These are phyloP conservation scores for Drosophila macrospina DNA, from an alignment of 2,888 invertebrate species.

Conservation along the genomic window DNA sequence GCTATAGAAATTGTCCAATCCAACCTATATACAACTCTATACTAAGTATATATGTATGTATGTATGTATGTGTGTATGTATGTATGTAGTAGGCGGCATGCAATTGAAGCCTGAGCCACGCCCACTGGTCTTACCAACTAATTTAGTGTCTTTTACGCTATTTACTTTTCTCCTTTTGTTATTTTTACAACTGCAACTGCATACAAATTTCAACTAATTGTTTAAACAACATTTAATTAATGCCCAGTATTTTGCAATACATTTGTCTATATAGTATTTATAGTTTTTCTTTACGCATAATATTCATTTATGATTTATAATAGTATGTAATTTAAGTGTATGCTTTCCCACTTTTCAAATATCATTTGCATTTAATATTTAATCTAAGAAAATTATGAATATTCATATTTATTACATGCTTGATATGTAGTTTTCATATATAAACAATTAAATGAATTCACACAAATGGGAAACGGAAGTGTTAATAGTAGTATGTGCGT, in stretches of 20 bases:
- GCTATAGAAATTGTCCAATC: slow-evolving; percentile 6
- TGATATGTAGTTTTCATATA: slow-evolving; percentile 66
- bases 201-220: slow-evolving; percentile 44
- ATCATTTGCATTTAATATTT: slow-evolving; percentile 56
- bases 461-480: slow-evolving; percentile 14
- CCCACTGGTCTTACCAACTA: slow-evolving; percentile 66
- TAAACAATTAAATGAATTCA: slow-evolving; percentile 43
- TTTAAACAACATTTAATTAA: slow-evolving; percentile 37
- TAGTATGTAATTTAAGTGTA: slow-evolving; percentile 67
- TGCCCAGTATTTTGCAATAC: slow-evolving; percentile 27
- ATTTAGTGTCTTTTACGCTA: slow-evolving; percentile 81
- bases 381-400: slow-evolving; percentile 54
- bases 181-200: slow-evolving; percentile 34
- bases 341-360: slow-evolving; percentile 72
- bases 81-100: slow-evolving; percentile 33
- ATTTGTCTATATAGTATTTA: slow-evolving; percentile 25
- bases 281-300: not conserved
- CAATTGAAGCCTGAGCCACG: slow-evolving; percentile 45
- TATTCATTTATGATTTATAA: slow-evolving; percentile 13
- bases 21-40: slow-evolving; percentile 30
- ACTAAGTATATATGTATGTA: slow-evolving; percentile 11
- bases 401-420: slow-evolving; percentile 62
- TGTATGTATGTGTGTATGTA: too few relatives aligned
- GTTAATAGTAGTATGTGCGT: not conserved
- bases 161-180: slow-evolving; percentile 38